Evolutionary conservation across 2,888 invertebrate genomes (phyloP).

Genomic region (Dichetophora obliterata): DNA sequence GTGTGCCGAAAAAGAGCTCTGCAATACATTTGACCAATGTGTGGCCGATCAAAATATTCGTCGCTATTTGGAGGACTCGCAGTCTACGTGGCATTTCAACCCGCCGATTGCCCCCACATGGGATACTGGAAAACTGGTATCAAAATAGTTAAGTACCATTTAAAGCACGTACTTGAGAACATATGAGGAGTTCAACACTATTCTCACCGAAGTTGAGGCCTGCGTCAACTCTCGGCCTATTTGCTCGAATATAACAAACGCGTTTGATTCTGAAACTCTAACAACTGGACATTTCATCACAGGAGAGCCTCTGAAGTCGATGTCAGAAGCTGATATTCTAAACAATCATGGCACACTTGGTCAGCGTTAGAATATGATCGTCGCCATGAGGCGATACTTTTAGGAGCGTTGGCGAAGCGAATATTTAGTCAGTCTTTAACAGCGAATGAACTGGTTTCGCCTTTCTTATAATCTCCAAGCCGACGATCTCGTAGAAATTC

Average conservation of each 20-base stretch:
- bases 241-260: neutral
- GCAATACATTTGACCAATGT: too few relatives aligned
- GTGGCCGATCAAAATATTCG: too few relatives aligned
- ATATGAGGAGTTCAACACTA: conserved; percentile 30
- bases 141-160: too few relatives aligned
- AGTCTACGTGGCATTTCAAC: too few relatives aligned
- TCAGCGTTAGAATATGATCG: conserved; percentile 16
- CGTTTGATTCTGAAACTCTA: conserved; percentile 24
- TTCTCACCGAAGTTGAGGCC: conserved; percentile 33
- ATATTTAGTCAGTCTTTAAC: neutral
- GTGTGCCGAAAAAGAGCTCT: too few relatives aligned
- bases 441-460: conserved; percentile 20
- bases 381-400: too few relatives aligned
- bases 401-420: too few relatives aligned
- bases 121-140: too few relatives aligned
- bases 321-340: conserved; percentile 27
- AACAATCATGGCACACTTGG: conserved; percentile 6
- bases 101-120: too few relatives aligned
- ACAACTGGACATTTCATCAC: conserved; percentile 43
- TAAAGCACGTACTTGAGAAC: conserved; percentile 31
- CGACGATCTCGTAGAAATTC: conserved; percentile 20
- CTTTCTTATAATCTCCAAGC: neutral
- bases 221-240: conserved; percentile 35
- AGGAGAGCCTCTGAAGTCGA: conserved; percentile 39
- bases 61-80: too few relatives aligned